phyloP scores from a whole-genome alignment of 2,888 invertebrate genomes.

The Nephrotoma appendiculata region DNA sequence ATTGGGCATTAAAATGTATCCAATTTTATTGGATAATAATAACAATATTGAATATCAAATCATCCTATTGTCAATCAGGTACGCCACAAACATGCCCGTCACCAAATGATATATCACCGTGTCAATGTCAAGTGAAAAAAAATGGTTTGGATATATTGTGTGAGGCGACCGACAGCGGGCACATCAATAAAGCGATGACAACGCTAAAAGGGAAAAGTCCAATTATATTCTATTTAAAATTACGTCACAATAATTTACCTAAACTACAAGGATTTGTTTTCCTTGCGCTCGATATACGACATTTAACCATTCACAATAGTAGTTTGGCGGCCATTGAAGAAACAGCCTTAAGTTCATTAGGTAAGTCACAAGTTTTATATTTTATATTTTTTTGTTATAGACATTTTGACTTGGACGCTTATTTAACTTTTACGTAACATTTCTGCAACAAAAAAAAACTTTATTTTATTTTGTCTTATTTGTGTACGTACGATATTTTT shows the following conservation, averaged over 20 bases:
- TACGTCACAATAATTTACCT: constrained; percentile 72
- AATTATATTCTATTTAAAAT: constrained; percentile 75
- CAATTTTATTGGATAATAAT: constrained; percentile 12
- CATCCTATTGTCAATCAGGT: background rate
- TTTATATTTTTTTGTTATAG: no score
- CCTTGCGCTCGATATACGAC: constrained; percentile 73
- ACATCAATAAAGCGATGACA: constrained; percentile 69
- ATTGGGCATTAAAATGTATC: constrained; percentile 12
- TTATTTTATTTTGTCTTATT: background rate
- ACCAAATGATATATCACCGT: constrained; percentile 59
- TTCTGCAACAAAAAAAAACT: background rate
- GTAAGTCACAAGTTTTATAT: constrained; percentile 34
- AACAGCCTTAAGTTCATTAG: constrained; percentile 73
- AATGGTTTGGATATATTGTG: constrained; percentile 79
- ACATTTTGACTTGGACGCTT: background rate
- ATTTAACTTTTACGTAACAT: no score
- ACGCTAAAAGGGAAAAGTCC: constrained; percentile 64
- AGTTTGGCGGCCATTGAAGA: constrained; percentile 77
- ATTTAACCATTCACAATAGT: constrained; percentile 78
- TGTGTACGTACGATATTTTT: background rate
- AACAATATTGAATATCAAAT: constrained; percentile 9
- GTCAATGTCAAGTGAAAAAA: constrained; percentile 73
- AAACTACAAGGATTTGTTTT: constrained; percentile 77
- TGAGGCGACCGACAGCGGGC: constrained; percentile 68
- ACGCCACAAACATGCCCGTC: constrained; percentile 55